Percentiles rank a stretch among this genome's conserved stretches.
Conservation (phyloP, 1,140 invertebrate genomes). For the Thaumatotibia leucotreta region DNA sequence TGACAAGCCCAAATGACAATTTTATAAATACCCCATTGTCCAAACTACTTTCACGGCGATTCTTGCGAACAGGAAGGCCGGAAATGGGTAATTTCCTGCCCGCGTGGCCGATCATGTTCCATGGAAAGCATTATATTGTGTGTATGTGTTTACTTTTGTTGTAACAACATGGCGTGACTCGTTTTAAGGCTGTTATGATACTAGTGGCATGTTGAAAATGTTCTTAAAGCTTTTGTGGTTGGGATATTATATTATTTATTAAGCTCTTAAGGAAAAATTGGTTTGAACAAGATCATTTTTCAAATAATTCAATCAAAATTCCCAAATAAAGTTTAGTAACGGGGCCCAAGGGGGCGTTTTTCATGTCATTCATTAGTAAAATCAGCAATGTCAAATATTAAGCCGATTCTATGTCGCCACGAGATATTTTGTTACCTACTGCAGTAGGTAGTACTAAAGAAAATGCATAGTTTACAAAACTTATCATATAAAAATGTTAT, state of each 20-base stretch:
- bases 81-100: not conserved
- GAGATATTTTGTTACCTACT: too few species aligned
- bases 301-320: too few species aligned
- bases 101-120: not conserved
- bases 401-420: too few species aligned
- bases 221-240: not conserved
- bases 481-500: too few species aligned
- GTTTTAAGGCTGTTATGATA: not conserved
- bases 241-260: not conserved
- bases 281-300: too few species aligned
- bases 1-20: not conserved
- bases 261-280: too few species aligned
- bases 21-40: not conserved
- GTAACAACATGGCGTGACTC: not conserved
- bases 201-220: not conserved
- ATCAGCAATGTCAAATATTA: too few species aligned
- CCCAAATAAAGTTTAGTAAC: too few species aligned
- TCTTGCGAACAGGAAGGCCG: not conserved
- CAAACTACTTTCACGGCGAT: not conserved
- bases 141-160: not conserved
- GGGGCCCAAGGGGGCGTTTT: too few species aligned
- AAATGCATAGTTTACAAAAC: too few species aligned
- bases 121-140: not conserved
- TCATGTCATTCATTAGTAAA: too few species aligned
- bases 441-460: too few species aligned